Conservation (phyloP, 2,888 invertebrate species). For the Aelia acuminata region DNA sequence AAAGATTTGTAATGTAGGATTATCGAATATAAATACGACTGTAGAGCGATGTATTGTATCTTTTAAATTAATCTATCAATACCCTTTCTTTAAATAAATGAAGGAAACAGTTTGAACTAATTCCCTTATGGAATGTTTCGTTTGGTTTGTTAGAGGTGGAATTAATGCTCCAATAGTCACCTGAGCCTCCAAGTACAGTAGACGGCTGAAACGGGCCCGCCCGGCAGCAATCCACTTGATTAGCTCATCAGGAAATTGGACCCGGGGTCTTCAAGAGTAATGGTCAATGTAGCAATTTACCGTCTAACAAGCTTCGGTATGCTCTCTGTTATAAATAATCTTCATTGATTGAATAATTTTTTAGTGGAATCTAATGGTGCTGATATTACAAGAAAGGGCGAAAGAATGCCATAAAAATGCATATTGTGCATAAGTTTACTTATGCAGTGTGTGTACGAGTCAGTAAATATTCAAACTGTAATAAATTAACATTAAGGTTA, state of each 20-base stretch:
- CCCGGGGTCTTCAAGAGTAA: not conserved
- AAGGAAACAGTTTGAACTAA: not conserved
- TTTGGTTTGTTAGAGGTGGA: not conserved
- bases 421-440: too few relatives aligned
- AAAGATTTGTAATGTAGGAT: too few relatives aligned
- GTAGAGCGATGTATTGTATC: too few relatives aligned
- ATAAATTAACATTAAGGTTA: too few relatives aligned
- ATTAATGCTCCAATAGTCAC: not conserved
- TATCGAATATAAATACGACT: too few relatives aligned
- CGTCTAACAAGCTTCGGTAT: not conserved
- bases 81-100: not conserved
- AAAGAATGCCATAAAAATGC: too few relatives aligned
- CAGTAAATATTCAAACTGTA: too few relatives aligned
- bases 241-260: slow-evolving; percentile 37
- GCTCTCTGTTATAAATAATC: not conserved
- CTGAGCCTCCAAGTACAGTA: not conserved
- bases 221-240: not conserved
- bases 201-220: not conserved
- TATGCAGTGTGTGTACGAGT: too few relatives aligned
- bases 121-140: not conserved
- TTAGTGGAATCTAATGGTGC: not conserved
- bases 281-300: not conserved
- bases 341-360: not conserved
- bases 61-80: too few relatives aligned
- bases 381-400: not conserved